Evolutionary conservation across 92 coral and sea anemone genomes (phyloP).

Genomic region (Montipora capitata): DNA sequence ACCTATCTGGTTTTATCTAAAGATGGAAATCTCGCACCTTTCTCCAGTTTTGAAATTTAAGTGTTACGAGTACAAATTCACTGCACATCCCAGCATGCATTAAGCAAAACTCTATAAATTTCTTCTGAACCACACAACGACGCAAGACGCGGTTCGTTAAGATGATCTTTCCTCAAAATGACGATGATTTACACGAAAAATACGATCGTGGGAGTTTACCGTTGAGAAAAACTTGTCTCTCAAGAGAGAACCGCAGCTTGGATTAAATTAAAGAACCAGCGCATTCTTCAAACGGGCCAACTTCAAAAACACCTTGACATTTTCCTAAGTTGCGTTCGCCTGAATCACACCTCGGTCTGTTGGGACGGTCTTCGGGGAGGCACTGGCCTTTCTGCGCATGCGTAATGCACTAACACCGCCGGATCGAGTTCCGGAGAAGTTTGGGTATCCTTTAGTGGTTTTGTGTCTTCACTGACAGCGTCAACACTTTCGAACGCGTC

Average conservation of each 20-base stretch:
- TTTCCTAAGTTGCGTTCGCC: background rate
- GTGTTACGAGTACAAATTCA: too few relatives aligned
- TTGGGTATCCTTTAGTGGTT: conserved; percentile 10
- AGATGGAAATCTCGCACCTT: too few relatives aligned
- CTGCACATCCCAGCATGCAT: too few relatives aligned
- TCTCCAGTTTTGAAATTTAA: too few relatives aligned
- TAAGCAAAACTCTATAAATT: too few relatives aligned
- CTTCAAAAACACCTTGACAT: background rate
- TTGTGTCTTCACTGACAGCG: background rate
- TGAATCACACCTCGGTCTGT: conserved; percentile 36
- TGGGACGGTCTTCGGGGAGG: conserved; percentile 37
- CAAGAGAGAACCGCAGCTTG: background rate
- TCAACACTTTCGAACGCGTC: conserved; percentile 29
- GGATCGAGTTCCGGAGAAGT: conserved; percentile 30
- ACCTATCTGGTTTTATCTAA: too few relatives aligned
- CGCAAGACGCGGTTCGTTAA: too few relatives aligned
- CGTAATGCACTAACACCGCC: conserved; percentile 1
- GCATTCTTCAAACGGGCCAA: background rate
- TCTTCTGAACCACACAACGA: too few relatives aligned
- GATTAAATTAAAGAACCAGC: background rate
- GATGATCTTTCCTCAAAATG: too few relatives aligned
- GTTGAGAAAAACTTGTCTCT: too few relatives aligned
- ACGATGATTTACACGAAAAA: too few relatives aligned
- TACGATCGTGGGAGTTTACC: too few relatives aligned
- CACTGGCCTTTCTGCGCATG: conserved; percentile 1